Evolutionary conservation across 2,888 invertebrate genomes (phyloP), one percentile per base, ranked within the genome.

Genomic region (Thecocarcelia acutangulata): DNA sequence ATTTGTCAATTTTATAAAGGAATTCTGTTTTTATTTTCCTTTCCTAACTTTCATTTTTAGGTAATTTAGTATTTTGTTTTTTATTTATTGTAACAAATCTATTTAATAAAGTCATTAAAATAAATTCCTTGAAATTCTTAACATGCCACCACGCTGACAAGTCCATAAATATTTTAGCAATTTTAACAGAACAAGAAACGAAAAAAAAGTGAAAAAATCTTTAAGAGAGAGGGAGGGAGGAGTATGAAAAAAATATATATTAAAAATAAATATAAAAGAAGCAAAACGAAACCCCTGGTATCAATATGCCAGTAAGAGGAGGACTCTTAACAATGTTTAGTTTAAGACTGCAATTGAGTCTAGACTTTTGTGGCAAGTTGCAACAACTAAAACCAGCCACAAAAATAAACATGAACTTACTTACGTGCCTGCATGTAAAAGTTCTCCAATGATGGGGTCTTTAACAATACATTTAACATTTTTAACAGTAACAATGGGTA

Each of bases 101-200:
- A 64, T 78, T 70, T 78, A 82, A 82, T 78, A 82, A 72, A 82
- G 82, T 82, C 82, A 82, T 82, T 82, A 70, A 70, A 75, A 33
- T 68, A 70, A 82, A 78, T 82, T 66, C 66, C 66, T 70, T 63
- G 21, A 70, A 78, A 75, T 82, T 72, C 66, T 74, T 66, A 52
- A 70, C 48, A 78, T 78, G 48, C 63, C 56, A 48, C 12, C 42
- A 44, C 37, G 44, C 59, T 78, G 82, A 82, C 82, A 82, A 75
- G 82, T 82, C 70, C 61, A 78, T 82, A 82, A 82, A 82, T 78
- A 75, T 50, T 70, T 54, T 33, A 33, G 40, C 37, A 44, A 42
- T 61, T 58, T 13, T 5, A 44, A 44, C 13, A 44, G 28, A 50
- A 50, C 12, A 42, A 42, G 3, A 56, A 52, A 6, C 12, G 12